Percentiles rank a stretch among this genome's conserved stretches.
Evolutionary conservation across 37 sponge, comb jelly and placozoan species (phyloP).

Genomic region (Geodia barretti): DNA sequence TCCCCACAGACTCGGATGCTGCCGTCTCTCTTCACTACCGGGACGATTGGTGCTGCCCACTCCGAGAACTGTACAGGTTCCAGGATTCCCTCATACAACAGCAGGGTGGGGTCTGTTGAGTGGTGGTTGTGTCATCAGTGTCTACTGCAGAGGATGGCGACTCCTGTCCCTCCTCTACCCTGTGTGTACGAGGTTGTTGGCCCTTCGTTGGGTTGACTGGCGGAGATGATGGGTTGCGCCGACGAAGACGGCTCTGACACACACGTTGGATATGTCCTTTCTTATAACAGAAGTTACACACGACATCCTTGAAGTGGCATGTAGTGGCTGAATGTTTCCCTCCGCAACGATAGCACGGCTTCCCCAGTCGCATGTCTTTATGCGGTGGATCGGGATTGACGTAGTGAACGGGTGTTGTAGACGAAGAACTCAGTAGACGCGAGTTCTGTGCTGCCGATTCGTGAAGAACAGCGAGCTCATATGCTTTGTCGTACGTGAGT

Average conservation of each 20-base stretch:
- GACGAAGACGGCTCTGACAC: not conserved
- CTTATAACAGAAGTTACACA: not conserved
- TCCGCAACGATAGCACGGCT: slow-evolving; percentile 10
- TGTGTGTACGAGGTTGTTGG: not conserved
- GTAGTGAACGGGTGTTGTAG: not conserved
- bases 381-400: too few relatives aligned
- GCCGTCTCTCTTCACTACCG: not conserved
- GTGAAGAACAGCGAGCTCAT: not conserved
- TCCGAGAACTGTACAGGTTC: not conserved
- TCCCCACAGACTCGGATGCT: not conserved
- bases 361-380: not conserved
- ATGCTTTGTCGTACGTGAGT: not conserved
- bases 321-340: not conserved
- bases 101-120: not conserved
- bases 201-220: not conserved
- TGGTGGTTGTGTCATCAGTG: not conserved
- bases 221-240: not conserved
- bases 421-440: not conserved
- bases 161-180: not conserved
- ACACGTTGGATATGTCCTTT: slow-evolving; percentile 1
- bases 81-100: not conserved
- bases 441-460: not conserved
- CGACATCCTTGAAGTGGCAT: not conserved
- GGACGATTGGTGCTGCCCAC: not conserved
- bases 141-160: not conserved